These are phyloP conservation scores for Acutogordius australiensis DNA, from an alignment of 2,888 invertebrate genomes.

Conservation along the genomic window DNA sequence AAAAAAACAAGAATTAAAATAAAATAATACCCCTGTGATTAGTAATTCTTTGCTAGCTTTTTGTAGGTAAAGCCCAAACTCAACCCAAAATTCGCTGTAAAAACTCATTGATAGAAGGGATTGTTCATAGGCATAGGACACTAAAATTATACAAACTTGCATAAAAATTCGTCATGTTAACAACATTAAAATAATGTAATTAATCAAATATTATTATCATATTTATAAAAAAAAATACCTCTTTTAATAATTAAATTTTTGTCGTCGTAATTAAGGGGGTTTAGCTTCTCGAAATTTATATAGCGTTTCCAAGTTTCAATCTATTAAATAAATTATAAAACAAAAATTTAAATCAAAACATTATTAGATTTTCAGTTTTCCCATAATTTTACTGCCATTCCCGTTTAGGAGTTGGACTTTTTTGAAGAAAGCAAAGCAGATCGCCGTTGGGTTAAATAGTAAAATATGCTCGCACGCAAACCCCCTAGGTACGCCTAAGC, in stretches of 20 bases:
- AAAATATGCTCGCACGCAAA: too few species aligned
- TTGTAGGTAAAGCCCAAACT: conserved; percentile 82
- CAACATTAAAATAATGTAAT: neutral
- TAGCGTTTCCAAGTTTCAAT: conserved; percentile 97
- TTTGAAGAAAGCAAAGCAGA: too few species aligned
- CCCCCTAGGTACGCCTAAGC: too few species aligned
- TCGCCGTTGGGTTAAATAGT: too few species aligned
- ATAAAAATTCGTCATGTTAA: too few species aligned
- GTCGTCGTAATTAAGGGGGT: conserved; percentile 81
- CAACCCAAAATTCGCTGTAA: conserved; percentile 95
- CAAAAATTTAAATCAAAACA: too few species aligned
- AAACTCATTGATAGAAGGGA: conserved; percentile 76
- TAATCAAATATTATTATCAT: neutral
- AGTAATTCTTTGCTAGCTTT: conserved; percentile 65
- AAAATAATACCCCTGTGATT: conserved; percentile 42
- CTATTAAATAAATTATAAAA: too few species aligned
- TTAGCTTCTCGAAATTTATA: conserved; percentile 79
- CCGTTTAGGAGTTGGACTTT: too few species aligned
- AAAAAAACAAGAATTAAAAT: too few species aligned
- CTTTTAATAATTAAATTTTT: conserved; percentile 62
- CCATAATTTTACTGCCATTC: too few species aligned
- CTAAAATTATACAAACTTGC: too few species aligned
- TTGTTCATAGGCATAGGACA: conserved; percentile 95
- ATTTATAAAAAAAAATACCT: conserved; percentile 19
- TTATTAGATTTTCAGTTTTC: too few species aligned